Conservation (phyloP, 2,113 vertebrate genomes). For the Tachuris rubrigastra region DNA sequence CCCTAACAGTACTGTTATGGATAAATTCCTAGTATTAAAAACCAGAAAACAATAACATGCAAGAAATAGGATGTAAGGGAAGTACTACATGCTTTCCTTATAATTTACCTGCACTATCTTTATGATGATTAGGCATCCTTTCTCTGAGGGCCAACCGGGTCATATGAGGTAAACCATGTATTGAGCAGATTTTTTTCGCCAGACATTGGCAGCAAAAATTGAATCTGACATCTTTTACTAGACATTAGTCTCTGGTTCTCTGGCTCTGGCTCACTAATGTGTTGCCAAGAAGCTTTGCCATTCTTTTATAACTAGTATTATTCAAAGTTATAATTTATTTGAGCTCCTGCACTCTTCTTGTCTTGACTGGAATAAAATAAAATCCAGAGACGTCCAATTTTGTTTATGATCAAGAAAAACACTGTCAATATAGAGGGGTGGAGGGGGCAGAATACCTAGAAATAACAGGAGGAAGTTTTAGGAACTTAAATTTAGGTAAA, state of each 20-base stretch:
- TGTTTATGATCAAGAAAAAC: conserved; percentile 23
- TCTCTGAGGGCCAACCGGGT: conserved; percentile 1
- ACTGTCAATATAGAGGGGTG: neutral
- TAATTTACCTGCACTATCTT: neutral
- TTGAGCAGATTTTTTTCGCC: neutral
- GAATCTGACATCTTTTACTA: conserved; percentile 60
- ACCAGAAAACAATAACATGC: neutral
- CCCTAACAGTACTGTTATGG: neutral
- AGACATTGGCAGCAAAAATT: conserved; percentile 51
- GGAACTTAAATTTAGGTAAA: neutral
- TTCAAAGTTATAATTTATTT: conserved; percentile 54
- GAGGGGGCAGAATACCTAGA: neutral
- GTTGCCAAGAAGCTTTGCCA: conserved; percentile 17
- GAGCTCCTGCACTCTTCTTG: conserved; percentile 49
- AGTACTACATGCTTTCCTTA: neutral
- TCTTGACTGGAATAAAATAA: conserved; percentile 38
- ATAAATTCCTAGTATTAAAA: neutral
- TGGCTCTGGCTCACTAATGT: conserved; percentile 24
- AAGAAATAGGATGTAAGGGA: neutral
- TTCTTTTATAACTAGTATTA: conserved; percentile 31
- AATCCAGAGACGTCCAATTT: neutral
- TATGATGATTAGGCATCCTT: neutral
- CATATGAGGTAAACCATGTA: conserved; percentile 46
- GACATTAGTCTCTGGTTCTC: conserved; percentile 57
- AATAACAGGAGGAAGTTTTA: neutral